Evolutionary conservation across 1,140 invertebrate genomes (phyloP).

Genomic region (Caenorhabditis tropicalis): DNA sequence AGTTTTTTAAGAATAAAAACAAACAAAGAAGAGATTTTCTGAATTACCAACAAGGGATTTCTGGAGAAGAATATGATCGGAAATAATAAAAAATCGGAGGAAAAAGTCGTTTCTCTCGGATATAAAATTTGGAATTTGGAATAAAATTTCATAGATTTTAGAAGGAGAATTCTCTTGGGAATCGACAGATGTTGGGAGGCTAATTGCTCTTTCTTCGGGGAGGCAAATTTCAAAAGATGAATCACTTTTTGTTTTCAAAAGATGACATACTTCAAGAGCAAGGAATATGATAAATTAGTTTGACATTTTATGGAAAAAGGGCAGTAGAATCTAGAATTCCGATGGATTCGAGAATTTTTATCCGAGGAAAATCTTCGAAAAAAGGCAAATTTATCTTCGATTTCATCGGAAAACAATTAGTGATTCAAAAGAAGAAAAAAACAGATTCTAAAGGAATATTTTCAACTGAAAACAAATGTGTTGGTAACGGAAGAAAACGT

Average conservation of each 20-base stretch:
- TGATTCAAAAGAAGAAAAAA: neutral
- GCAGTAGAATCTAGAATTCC: neutral
- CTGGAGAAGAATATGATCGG: neutral
- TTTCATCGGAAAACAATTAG: neutral
- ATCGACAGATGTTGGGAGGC: neutral
- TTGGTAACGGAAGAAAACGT: neutral
- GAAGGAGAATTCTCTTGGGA: neutral
- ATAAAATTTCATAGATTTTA: neutral
- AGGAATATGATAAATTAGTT: neutral
- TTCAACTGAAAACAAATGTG: constrained; percentile 10
- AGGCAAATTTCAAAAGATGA: neutral
- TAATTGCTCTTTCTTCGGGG: neutral
- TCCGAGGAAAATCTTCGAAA: too few species aligned
- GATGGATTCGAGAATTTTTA: neutral
- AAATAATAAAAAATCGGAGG: too few species aligned
- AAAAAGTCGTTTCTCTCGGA: neutral
- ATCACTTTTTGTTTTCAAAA: neutral
- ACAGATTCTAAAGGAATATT: neutral
- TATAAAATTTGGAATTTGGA: too few species aligned
- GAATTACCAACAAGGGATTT: neutral
- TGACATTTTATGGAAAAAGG: neutral
- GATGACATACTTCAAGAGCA: constrained; percentile 7
- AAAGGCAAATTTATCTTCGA: neutral
- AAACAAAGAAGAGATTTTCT: neutral
- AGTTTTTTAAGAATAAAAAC: neutral